Evolutionary conservation across 2,113 vertebrate genomes (phyloP), one percentile per base, ranked within the genome.

Genomic region (Sminthopsis crassicaudata): DNA sequence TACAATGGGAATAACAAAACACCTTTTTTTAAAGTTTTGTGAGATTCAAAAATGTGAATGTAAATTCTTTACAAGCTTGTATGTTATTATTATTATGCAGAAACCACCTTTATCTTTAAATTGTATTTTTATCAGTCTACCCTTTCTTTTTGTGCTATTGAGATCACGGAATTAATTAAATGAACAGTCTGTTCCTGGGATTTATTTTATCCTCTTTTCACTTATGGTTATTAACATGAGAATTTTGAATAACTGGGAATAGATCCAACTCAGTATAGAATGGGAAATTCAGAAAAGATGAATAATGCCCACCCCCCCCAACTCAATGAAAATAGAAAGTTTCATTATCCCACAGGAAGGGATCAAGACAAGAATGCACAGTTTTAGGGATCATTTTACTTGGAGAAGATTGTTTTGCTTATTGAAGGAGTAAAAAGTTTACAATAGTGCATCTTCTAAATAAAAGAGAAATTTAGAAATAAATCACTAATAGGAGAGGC

Each of bases 351-450:
- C 19, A 84, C n/a, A 42, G 19, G 67, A 42, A 42, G 36, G 1
- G 0, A 42, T 84, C 1, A 84, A 42, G n/a, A 42, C 7, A 23
- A 23, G 16, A 84, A 84, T 23, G 22, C 19, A 84, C 5, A 42
- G 42, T 36, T 42, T 42, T 84, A 84, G 19, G n/a, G 36, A 42
- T 23, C 1, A 23, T 84, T 84, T 76, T 42, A 84, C 36, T 84
- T 84, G 67, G 5, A 23, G 16, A 84, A 84, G 93, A 91, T 52
- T n/a, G 48, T 93, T 84, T 97, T 90, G 26, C 25, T 54, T 84
- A 46, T 60, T 92, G 76, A 96, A 95, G 84, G 53, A 48, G 22
- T 94, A 93, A 60, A 27, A 94, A 91, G 46, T 89, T 96, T 60
- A 93, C 57, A 2, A 57, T 27, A 24, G 93, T 51, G 42, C 53